Percentiles rank a stretch among this genome's conserved stretches.
Evolutionary conservation across 2,797 vertebrate genomes (phyloP).

Genomic region (Carapus acus): DNA sequence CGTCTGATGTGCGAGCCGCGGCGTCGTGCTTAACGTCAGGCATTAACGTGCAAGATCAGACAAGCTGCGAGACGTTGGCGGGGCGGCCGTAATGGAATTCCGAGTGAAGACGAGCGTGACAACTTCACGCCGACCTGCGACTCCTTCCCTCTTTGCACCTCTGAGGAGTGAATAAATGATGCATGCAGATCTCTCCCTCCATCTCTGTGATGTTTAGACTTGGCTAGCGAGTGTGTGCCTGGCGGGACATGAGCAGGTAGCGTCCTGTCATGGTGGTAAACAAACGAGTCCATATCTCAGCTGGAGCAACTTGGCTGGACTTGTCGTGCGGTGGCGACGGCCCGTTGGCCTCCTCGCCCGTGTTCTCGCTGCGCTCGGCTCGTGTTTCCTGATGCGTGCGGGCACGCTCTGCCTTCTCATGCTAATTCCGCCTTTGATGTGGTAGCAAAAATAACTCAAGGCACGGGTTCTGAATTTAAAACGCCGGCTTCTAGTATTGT

Average conservation of each 20-base stretch:
- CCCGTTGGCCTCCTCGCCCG: too few species aligned
- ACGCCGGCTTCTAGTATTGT: constrained; percentile 2
- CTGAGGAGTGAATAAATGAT: constrained; percentile 7
- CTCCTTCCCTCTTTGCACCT: constrained; percentile 1
- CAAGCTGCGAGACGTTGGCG: constrained; percentile 36
- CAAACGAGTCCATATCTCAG: constrained; percentile 24
- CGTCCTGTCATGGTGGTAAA: neutral
- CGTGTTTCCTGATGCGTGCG: neutral
- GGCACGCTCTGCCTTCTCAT: neutral
- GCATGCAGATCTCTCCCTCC: too few species aligned
- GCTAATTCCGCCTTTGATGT: neutral
- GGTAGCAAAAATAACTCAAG: neutral
- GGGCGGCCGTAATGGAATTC: constrained; percentile 4
- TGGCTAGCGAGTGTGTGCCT: too few species aligned
- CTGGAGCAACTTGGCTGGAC: constrained; percentile 15
- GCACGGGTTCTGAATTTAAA: too few species aligned
- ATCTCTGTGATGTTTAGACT: too few species aligned
- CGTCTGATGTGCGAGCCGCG: neutral
- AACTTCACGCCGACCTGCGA: constrained; percentile 29
- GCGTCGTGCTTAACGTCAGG: constrained; percentile 3
- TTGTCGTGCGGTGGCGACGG: constrained; percentile 1
- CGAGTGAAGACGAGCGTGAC: constrained; percentile 13
- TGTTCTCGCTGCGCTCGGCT: neutral
- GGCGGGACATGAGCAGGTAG: neutral
- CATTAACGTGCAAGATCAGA: constrained; percentile 26